Percentiles rank a stretch among this genome's conserved stretches.
These are phyloP conservation scores for Sicus ferrugineus DNA, from an alignment of 2,888 invertebrate genomes.

Conservation along the genomic window DNA sequence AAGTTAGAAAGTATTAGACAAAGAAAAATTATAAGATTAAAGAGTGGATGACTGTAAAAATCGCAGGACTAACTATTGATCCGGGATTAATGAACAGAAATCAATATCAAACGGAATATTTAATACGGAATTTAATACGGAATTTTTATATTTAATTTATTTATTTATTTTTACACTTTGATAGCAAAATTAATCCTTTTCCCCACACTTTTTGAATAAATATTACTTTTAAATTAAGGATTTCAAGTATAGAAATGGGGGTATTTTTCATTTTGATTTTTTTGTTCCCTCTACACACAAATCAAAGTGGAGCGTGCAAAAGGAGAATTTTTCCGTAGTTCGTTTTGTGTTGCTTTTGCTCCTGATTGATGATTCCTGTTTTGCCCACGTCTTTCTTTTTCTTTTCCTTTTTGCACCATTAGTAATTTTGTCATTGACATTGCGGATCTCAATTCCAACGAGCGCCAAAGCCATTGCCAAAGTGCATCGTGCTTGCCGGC, in stretches of 20 bases:
- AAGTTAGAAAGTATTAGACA: background rate
- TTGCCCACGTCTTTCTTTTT: background rate
- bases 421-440: conserved; percentile 45
- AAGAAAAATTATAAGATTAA: background rate
- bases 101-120: no score
- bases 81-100: no score
- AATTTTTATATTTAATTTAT: no score
- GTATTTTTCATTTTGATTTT: no score
- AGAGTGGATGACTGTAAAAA: no score
- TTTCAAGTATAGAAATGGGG: conserved; percentile 40
- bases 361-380: background rate
- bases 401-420: conserved; percentile 16
- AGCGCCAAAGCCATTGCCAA: conserved; percentile 36
- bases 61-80: no score
- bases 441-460: conserved; percentile 43
- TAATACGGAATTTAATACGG: no score
- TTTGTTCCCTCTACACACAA: background rate
- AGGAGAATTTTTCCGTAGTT: conserved; percentile 35
- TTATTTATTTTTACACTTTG: conserved; percentile 8
- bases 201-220: conserved; percentile 21
- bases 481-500: conserved; percentile 33
- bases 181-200: conserved; percentile 1
- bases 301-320: conserved; percentile 33
- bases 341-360: conserved; percentile 25
- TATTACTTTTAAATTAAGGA: conserved; percentile 42